Evolutionary conservation across 2,113 vertebrate species (phyloP).

Genomic region (Periophthalmodon schlosseri): DNA sequence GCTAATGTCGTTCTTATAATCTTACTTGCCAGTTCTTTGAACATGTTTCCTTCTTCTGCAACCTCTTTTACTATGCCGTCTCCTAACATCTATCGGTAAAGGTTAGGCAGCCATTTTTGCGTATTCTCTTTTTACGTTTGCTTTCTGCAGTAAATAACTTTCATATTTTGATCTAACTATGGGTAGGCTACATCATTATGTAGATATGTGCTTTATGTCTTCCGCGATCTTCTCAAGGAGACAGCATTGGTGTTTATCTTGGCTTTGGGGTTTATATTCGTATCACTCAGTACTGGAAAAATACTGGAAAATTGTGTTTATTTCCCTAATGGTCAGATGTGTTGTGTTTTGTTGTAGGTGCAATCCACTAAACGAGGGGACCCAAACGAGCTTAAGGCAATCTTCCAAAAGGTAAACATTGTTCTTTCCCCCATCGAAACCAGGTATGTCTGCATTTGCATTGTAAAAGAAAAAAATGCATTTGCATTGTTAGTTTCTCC

Average conservation of each 20-base stretch:
- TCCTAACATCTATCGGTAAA: background rate
- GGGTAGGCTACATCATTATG: no score
- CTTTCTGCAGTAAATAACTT: background rate
- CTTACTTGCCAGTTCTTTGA: background rate
- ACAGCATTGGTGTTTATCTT: conserved; percentile 14
- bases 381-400: conserved; percentile 86
- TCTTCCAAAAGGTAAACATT: conserved; percentile 91
- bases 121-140: conserved; percentile 39
- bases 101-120: background rate
- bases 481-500: background rate
- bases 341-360: conserved; percentile 72
- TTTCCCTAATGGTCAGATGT: background rate
- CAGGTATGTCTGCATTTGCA: background rate
- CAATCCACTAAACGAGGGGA: conserved; percentile 93
- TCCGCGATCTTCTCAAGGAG: conserved; percentile 43
- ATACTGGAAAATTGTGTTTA: background rate
- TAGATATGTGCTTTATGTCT: conserved; percentile 8
- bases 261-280: background rate
- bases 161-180: no score
- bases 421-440: background rate
- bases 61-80: background rate
- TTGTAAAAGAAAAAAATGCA: background rate
- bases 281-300: background rate
- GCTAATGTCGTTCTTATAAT: background rate
- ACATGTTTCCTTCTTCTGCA: background rate